Evolutionary conservation across 2,797 vertebrate genomes (phyloP).

Genomic region (Anomalospiza imberbis): DNA sequence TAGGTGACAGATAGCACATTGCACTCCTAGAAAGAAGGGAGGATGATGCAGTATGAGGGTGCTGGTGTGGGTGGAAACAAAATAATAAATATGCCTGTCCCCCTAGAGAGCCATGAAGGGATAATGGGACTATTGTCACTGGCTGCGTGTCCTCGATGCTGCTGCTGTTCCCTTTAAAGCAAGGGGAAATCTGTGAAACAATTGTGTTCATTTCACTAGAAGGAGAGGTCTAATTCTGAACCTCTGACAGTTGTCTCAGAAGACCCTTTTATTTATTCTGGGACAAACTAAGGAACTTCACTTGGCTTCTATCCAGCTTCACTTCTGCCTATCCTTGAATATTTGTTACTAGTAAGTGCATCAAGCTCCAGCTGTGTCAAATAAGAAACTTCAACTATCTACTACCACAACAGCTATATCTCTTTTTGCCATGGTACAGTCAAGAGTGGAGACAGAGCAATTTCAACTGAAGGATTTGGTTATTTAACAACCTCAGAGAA

Average conservation of each 20-base stretch:
- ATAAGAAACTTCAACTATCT: neutral
- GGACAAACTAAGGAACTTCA: neutral
- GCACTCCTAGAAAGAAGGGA: neutral
- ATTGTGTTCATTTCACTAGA: neutral
- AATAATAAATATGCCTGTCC: neutral
- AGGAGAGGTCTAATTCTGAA: neutral
- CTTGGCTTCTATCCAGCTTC: neutral
- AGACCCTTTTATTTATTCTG: conserved; percentile 1
- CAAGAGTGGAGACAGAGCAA: neutral
- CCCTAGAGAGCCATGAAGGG: neutral
- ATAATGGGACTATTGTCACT: neutral
- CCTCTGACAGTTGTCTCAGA: neutral
- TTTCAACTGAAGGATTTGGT: neutral
- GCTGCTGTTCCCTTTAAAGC: neutral
- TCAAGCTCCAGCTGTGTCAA: neutral
- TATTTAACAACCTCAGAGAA: neutral
- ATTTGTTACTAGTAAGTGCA: neutral
- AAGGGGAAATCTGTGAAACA: neutral
- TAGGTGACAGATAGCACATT: neutral
- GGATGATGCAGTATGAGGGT: neutral
- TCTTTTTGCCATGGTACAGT: neutral
- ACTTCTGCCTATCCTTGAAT: neutral
- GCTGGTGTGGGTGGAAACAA: neutral
- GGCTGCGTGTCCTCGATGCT: neutral
- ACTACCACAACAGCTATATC: neutral